Evolutionary conservation across 2,888 invertebrate genomes (phyloP), one percentile per base, ranked within the genome.

Genomic region (Beris morrisii): DNA sequence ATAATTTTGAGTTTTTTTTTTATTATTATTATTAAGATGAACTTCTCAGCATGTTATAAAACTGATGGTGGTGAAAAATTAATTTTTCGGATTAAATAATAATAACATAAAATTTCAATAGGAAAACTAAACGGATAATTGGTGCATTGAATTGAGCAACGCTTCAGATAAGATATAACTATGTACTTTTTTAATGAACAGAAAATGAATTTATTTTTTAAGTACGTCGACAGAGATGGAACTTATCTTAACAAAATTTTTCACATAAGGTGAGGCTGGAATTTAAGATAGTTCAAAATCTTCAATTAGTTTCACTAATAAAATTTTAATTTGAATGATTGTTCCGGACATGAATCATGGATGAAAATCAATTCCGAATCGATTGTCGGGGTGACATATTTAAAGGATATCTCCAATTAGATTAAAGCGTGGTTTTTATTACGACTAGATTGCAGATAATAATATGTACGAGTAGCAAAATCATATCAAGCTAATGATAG

Each of bases 21-120:
- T 43, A 48, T 59, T 59, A 59, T 59, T 59, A 59, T 48, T 48
- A 48, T 50, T 61, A 38, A 61, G 52, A 61, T 61, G 61, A 61
- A 38, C 50, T 61, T 61, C 61, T 61, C 61, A 50, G 61, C 50
- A 61, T 61, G 61, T 61, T 61, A 52, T 61, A 61, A 50, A 61
- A 50, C 61, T 61, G 61, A 61, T 61, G 61, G 50, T 61, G 61
- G 61, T 61, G 61, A 61, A 30, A 52, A 50, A 52, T 22, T 45
- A 53, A n/a, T 61, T 50, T 38, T 38, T 38, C 9, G 38, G 38
- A 38, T 38, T 3, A 38, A 38, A 38, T 38, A 7, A 9, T 38
- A 38, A 38, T 38, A 48, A 28, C 48, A 59, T 30, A 59, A 59
- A 46, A 61, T 50, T 61, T 50, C 50, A 61, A 61, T 50, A 61